phyloP scores from a whole-genome alignment of 2,888 invertebrate species.

The Shargacucullia verbasci region DNA sequence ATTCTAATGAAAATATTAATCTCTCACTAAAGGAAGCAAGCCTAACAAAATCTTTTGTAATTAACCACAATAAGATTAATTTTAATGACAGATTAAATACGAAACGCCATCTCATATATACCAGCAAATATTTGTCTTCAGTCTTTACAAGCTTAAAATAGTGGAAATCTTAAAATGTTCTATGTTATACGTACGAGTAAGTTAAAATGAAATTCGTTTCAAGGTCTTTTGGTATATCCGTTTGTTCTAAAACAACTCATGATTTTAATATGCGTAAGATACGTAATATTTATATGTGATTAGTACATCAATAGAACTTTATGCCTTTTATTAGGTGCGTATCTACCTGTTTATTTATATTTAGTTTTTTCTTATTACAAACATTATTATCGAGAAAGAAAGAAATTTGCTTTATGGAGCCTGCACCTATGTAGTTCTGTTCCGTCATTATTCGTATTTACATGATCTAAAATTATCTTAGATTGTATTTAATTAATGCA shows the following conservation, averaged over 20 bases:
- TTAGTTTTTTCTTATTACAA: constrained; percentile 7
- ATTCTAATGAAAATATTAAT: constrained; percentile 12
- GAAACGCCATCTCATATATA: background rate
- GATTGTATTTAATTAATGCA: too few species aligned
- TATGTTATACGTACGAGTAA: too few species aligned
- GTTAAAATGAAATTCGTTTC: too few species aligned
- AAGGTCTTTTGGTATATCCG: background rate
- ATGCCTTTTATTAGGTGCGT: background rate
- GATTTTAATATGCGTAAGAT: background rate
- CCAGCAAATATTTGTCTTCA: background rate
- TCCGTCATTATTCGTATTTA: too few species aligned
- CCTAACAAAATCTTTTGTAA: constrained; percentile 8
- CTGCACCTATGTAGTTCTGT: background rate
- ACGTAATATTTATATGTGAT: background rate
- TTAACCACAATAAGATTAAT: constrained; percentile 20
- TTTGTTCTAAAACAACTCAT: background rate
- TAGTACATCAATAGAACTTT: background rate
- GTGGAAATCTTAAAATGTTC: too few species aligned
- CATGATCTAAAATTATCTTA: too few species aligned
- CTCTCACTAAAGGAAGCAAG: background rate
- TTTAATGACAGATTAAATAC: background rate
- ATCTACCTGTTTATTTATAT: background rate
- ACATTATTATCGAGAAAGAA: constrained; percentile 7
- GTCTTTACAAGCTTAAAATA: background rate
- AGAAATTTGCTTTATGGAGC: constrained; percentile 1